These are phyloP conservation scores for Talpa occidentalis DNA, from an alignment of 2,113 vertebrate genomes.

Conservation along the genomic window DNA sequence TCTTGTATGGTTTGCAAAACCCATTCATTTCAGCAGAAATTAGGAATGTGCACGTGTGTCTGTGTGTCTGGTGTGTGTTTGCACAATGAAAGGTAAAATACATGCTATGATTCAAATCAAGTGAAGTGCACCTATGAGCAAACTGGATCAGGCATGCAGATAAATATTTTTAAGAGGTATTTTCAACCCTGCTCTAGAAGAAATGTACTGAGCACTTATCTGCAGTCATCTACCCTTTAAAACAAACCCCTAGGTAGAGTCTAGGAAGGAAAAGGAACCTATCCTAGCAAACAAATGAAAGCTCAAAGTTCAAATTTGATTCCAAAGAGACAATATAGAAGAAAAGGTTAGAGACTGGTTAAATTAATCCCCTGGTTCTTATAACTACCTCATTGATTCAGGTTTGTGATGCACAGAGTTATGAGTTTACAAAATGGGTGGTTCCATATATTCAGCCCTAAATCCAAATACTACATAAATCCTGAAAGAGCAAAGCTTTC, in stretches of 20 bases:
- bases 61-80: not conserved
- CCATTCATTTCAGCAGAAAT: not conserved
- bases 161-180: not conserved
- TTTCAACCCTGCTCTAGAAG: not conserved
- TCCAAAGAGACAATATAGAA: not conserved
- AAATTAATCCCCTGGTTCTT: not conserved
- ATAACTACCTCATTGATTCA: not conserved
- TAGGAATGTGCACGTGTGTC: too few species aligned
- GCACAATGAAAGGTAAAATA: not conserved
- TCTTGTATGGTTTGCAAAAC: not conserved
- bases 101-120: not conserved
- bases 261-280: not conserved
- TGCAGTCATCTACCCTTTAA: not conserved
- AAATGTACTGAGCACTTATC: not conserved
- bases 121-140: not conserved
- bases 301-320: not conserved
- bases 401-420: not conserved
- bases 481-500: slow-evolving; percentile 8
- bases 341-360: not conserved
- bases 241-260: not conserved
- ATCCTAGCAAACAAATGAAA: not conserved
- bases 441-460: not conserved
- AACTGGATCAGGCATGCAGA: not conserved
- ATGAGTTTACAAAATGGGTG: not conserved
- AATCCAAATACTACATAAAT: not conserved